A percentile compares a stretch with the other conserved stretches of the same genome.
Conservation (phyloP, 2,113 vertebrate genomes). For the Podilymbus podiceps region DNA sequence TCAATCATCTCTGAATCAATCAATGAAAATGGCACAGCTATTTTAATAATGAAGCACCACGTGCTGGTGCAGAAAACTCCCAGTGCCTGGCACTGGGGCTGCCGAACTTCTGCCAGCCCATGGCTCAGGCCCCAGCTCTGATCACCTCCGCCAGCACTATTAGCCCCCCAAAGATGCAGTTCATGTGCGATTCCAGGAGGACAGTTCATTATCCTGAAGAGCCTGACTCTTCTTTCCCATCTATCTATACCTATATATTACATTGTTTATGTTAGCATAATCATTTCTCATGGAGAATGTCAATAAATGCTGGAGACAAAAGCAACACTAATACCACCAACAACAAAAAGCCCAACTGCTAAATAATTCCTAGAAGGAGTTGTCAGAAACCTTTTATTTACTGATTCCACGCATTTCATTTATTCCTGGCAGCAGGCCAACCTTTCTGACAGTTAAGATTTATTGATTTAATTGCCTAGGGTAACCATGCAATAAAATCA, state of each 20-base stretch:
- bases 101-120: not conserved
- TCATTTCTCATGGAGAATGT: conserved; percentile 66
- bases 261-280: conserved; percentile 68
- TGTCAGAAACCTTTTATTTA: conserved; percentile 90
- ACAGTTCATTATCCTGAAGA: conserved; percentile 53
- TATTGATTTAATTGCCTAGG: conserved; percentile 95
- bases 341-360: conserved; percentile 74
- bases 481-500: conserved; percentile 96
- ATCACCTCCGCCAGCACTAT: not conserved
- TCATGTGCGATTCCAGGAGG: not conserved
- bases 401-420: conserved; percentile 86
- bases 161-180: conserved; percentile 22
- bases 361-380: conserved; percentile 89
- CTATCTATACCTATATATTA: not conserved
- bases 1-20: conserved; percentile 22
- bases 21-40: not conserved
- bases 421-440: conserved; percentile 81
- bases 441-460: conserved; percentile 88
- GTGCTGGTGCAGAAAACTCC: not conserved
- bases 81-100: not conserved
- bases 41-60: not conserved
- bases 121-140: not conserved
- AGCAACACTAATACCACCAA: conserved; percentile 43
- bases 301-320: conserved; percentile 72
- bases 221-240: conserved; percentile 16